These are phyloP conservation scores for Norana najaformis DNA, from an alignment of 2,888 invertebrate genomes.

Conservation along the genomic window DNA sequence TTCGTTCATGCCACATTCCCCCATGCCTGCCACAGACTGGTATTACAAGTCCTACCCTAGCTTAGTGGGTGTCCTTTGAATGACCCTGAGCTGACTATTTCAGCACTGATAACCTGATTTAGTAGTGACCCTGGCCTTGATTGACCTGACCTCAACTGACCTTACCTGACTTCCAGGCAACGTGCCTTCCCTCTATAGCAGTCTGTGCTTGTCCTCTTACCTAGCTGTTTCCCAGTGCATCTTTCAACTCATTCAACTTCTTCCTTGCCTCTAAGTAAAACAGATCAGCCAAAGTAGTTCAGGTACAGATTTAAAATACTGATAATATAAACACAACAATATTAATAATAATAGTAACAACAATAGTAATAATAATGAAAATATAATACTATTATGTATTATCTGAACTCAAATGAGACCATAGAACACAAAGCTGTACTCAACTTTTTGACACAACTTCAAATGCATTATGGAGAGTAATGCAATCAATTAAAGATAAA, in stretches of 20 bases:
- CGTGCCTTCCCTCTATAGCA: background rate
- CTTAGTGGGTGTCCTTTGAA: background rate
- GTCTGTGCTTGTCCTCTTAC: background rate
- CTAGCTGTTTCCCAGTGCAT: constrained; percentile 1
- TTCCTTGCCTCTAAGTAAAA: background rate
- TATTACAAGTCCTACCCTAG: background rate
- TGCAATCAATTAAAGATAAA: background rate
- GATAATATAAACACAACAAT: too few relatives aligned
- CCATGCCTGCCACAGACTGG: background rate
- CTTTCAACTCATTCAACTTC: background rate
- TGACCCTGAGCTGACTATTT: background rate
- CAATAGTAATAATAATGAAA: too few relatives aligned
- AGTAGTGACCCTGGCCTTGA: background rate
- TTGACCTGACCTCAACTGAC: background rate
- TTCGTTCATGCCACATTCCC: background rate
- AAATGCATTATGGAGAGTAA: background rate
- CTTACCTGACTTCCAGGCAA: background rate
- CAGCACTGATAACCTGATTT: background rate
- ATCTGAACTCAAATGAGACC: background rate
- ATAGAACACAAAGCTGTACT: background rate
- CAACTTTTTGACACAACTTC: background rate
- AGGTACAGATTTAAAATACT: background rate
- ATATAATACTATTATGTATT: background rate
- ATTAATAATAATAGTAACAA: too few relatives aligned
- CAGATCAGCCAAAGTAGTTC: background rate